Percentiles rank a stretch among this genome's conserved stretches.
phyloP scores from a whole-genome alignment of 2,113 vertebrate species.

The Saimiri boliviensis region DNA sequence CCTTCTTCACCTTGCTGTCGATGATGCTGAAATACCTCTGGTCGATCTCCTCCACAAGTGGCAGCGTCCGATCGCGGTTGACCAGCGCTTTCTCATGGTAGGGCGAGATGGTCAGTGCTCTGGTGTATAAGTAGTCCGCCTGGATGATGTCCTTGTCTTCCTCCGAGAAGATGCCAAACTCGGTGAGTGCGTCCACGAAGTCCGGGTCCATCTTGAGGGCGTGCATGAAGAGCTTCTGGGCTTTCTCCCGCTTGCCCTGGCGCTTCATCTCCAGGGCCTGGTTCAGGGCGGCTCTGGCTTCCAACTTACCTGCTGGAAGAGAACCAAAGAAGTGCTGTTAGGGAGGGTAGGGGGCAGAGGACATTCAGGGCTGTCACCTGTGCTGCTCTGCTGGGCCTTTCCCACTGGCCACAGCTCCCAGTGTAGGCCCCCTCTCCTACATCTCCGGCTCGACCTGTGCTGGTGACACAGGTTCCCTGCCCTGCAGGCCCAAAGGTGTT shows the following conservation, averaged over 20 bases:
- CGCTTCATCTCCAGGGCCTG: conserved; percentile 97
- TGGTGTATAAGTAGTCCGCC: conserved; percentile 95
- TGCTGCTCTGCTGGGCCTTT: not conserved
- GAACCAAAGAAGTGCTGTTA: not conserved
- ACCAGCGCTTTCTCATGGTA: conserved; percentile 93
- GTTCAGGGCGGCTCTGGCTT: conserved; percentile 93
- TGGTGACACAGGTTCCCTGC: too few species aligned
- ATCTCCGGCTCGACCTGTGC: not conserved
- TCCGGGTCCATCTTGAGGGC: conserved; percentile 95
- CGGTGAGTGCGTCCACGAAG: conserved; percentile 93
- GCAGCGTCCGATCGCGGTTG: conserved; percentile 93
- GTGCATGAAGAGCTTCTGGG: conserved; percentile 94
- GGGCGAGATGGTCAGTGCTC: conserved; percentile 93
- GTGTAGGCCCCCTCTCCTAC: not conserved
- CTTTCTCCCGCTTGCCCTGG: conserved; percentile 94
- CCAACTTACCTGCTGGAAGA: conserved; percentile 88
- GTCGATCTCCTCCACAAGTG: conserved; percentile 97
- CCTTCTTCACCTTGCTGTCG: conserved; percentile 94
- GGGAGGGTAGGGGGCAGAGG: not conserved
- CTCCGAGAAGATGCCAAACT: conserved; percentile 95
- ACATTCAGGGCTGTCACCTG: not conserved
- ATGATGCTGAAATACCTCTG: conserved; percentile 95
- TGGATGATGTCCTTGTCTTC: conserved; percentile 97
- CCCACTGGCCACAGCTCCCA: not conserved
- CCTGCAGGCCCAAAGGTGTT: not conserved